Base-by-base conservation (phyloP, 1,140 invertebrate species). In the Caerostris darwini region DNA sequence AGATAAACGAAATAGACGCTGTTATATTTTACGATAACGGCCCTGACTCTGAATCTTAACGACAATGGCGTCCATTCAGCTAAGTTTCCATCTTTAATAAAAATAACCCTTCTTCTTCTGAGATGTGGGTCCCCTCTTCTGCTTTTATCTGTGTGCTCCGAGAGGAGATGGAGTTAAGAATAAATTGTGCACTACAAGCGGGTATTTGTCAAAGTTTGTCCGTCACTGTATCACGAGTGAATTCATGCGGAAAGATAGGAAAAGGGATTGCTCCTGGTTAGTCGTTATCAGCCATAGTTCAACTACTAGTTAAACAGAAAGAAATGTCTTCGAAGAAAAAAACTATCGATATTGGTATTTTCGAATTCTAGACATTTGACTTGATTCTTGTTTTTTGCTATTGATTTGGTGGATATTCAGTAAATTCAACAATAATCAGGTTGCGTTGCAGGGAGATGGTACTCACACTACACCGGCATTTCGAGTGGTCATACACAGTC, bases 21-120 rank as follows among this genome's bases (percentile, higher is more conserved):
- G 71, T 77, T 77, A 77, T 77, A 77, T 77, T 77, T 77, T 77
- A 77, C 71, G 71, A 77, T 77, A 77, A 77, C 71, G 71, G 71
- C 71, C 8, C 3, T 12, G 50, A 77, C 71, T 77, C 71, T 53
- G 71, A 34, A 77, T 77, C 71, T 77, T 77, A 77, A 77, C 71
- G 71, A 12, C 71, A 12, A 77, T 77, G 10, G 71, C 34, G 34
- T 50, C 71, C 71, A 77, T 77, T 77, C 19, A 34, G 19, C 71
- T 77, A 50, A 53, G 50, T 77, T 77, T 77, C 71, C 71, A 77
- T 77, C 71, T 77, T 77, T 77, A 77, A 77, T 77, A 77, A 77
- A 77, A 77, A 77, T 77, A 77, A 53, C 71, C 53, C 12, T 7
- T 34, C 71, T 77, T 67, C n/a, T 67, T 17, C 14, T n/a, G 14